Conservation (phyloP, 2,113 vertebrate species). For the Eulacestoma nigropectus region DNA sequence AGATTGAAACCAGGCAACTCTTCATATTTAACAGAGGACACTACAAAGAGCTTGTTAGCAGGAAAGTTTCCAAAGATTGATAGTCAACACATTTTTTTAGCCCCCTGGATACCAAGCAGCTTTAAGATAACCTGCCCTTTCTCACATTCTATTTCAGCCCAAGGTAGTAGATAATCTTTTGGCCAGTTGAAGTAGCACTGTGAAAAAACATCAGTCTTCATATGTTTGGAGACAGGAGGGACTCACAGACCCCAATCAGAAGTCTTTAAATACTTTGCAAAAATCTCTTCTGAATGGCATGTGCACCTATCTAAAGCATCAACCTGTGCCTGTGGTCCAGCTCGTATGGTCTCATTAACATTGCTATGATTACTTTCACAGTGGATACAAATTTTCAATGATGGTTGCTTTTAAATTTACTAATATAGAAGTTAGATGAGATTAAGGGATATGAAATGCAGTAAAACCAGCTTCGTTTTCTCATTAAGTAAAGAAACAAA, state of each 20-base stretch:
- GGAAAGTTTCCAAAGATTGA: background rate
- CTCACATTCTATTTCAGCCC: background rate
- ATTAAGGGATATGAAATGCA: background rate
- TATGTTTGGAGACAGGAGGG: background rate
- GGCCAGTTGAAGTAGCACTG: background rate
- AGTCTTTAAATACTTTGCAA: background rate
- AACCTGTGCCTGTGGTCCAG: background rate
- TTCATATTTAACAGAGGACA: background rate
- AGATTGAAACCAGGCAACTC: background rate
- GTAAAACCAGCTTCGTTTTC: background rate
- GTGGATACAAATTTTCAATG: background rate
- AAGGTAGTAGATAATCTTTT: background rate
- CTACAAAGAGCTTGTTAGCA: background rate
- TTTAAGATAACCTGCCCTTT: background rate
- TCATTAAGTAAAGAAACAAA: background rate
- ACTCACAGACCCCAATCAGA: background rate
- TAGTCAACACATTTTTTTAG: background rate
- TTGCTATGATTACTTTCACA: background rate
- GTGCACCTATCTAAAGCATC: background rate
- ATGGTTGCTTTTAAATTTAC: background rate
- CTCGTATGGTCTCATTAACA: background rate
- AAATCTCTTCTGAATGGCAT: background rate
- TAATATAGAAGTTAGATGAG: background rate
- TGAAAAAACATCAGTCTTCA: background rate
- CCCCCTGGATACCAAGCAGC: background rate